These are phyloP conservation scores for Mormyrus iriodes DNA, from an alignment of 2,113 vertebrate species.

Conservation along the genomic window DNA sequence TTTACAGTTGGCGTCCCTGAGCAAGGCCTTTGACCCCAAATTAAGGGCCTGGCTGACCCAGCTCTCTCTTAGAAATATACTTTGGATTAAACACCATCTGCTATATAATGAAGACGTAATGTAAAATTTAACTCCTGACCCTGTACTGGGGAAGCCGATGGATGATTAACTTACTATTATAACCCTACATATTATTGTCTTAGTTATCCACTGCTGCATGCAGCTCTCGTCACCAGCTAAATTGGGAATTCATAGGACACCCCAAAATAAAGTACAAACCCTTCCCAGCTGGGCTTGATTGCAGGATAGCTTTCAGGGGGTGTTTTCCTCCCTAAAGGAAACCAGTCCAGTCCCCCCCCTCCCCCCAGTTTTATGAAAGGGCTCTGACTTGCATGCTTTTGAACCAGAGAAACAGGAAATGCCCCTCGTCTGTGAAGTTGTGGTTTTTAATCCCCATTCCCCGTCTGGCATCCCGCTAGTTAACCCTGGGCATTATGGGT, in stretches of 20 bases:
- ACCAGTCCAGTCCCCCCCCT: background rate
- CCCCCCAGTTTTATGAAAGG: background rate
- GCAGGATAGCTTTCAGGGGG: background rate
- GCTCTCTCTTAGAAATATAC: background rate
- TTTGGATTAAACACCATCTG: background rate
- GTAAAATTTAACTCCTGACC: background rate
- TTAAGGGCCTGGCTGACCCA: background rate
- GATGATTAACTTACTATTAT: background rate
- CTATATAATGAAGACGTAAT: background rate
- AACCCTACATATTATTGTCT: background rate
- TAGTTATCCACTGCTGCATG: background rate
- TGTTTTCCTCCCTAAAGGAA: background rate
- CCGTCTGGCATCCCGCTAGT: background rate
- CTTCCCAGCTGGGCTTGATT: background rate
- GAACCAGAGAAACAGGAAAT: background rate
- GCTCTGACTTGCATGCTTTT: background rate
- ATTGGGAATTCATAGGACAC: background rate
- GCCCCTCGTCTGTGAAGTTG: background rate
- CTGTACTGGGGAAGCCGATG: background rate
- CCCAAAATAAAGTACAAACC: background rate
- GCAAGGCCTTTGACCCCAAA: background rate
- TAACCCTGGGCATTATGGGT: background rate
- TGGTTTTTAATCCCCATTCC: background rate
- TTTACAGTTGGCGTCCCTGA: background rate
- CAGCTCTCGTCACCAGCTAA: background rate